A percentile compares a stretch with the other conserved stretches of the same genome.
Evolutionary conservation across 2,797 vertebrate species (phyloP).

Genomic region (Intellagama lesueurii): DNA sequence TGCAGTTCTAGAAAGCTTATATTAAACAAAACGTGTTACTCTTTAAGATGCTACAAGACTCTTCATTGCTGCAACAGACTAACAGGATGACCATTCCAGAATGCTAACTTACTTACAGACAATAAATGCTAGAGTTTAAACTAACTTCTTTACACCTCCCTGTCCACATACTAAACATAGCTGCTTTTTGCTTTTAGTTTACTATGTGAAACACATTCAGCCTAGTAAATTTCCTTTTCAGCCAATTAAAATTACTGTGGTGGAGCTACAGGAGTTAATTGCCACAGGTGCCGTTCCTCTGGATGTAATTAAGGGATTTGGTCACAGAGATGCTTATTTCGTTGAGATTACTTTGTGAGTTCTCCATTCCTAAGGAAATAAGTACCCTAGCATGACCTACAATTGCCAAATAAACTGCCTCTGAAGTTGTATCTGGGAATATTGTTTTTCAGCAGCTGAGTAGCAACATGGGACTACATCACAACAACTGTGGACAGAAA

Average conservation of each 20-base stretch:
- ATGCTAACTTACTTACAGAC: constrained; percentile 33
- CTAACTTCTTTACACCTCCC: not conserved
- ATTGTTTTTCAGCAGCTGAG: constrained; percentile 27
- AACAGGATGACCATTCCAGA: no score
- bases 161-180: not conserved
- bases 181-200: not conserved
- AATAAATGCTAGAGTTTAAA: not conserved
- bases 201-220: constrained; percentile 18
- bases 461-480: constrained; percentile 4
- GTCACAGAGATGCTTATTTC: constrained; percentile 30
- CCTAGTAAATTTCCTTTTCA: constrained; percentile 7
- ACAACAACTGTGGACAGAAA: constrained; percentile 21
- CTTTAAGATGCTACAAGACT: no score
- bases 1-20: no score
- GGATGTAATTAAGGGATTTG: constrained; percentile 42
- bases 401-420: constrained; percentile 23
- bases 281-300: constrained; percentile 33
- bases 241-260: constrained; percentile 32
- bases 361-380: constrained; percentile 36
- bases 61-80: no score
- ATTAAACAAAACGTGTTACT: no score
- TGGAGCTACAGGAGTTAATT: constrained; percentile 30
- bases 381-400: constrained; percentile 21
- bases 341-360: constrained; percentile 17
- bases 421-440: constrained; percentile 11